phyloP scores from a whole-genome alignment of 1,140 invertebrate species.

The Drosophila micromelanica region DNA sequence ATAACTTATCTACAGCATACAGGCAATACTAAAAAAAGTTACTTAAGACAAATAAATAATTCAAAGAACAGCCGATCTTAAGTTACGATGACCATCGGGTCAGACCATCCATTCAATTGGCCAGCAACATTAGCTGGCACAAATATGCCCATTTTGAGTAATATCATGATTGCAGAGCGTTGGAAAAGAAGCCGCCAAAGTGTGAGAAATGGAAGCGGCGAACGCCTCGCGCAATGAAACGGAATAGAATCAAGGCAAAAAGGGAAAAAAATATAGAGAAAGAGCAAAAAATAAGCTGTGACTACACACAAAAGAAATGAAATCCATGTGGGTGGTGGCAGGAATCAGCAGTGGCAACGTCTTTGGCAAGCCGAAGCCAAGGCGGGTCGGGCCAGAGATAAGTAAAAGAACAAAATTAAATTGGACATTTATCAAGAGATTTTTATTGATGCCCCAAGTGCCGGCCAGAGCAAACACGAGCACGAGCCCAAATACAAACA shows the following conservation, averaged over 20 bases:
- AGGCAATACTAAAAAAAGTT: background rate
- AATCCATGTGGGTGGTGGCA: constrained; percentile 47
- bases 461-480: constrained; percentile 46
- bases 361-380: constrained; percentile 2
- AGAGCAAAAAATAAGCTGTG: background rate
- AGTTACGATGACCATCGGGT: constrained; percentile 6
- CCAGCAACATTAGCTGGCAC: constrained; percentile 54
- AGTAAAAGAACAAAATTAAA: constrained; percentile 84
- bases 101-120: constrained; percentile 21
- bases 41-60: background rate
- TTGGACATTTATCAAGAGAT: constrained; percentile 84
- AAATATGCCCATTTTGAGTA: constrained; percentile 68
- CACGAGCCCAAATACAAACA: constrained; percentile 25
- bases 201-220: constrained; percentile 62
- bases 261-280: constrained; percentile 25
- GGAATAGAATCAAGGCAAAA: constrained; percentile 50
- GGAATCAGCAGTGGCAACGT: constrained; percentile 28
- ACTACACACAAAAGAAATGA: constrained; percentile 46
- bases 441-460: constrained; percentile 80
- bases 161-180: constrained; percentile 60
- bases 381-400: constrained; percentile 52
- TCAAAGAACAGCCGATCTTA: background rate
- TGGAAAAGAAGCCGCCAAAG: constrained; percentile 63
- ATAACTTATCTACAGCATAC: background rate
- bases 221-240: constrained; percentile 53